Conservation (phyloP, 2,113 vertebrate genomes). For the Pampusana beccarii region DNA sequence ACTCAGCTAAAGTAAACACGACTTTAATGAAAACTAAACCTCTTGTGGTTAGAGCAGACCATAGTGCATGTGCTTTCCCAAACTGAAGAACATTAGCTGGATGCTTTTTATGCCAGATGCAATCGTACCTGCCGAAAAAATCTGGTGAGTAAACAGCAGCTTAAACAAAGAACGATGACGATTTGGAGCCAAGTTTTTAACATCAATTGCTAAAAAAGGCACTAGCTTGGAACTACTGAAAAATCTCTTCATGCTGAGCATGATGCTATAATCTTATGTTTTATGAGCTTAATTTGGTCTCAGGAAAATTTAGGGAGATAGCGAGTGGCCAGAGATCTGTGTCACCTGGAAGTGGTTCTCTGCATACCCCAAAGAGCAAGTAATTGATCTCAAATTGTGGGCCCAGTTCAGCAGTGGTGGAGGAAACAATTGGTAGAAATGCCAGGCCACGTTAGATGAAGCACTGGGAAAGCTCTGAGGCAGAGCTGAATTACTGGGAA, state of each 20-base stretch:
- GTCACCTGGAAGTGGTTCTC: neutral
- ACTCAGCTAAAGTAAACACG: neutral
- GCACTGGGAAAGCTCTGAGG: neutral
- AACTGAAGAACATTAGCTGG: neutral
- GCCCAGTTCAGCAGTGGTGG: neutral
- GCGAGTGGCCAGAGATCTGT: neutral
- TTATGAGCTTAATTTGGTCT: neutral
- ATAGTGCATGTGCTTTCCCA: neutral
- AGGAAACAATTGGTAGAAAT: neutral
- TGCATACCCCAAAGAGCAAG: neutral
- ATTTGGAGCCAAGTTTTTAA: neutral
- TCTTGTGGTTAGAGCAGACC: neutral
- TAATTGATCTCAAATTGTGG: neutral
- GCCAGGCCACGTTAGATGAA: neutral
- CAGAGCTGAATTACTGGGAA: neutral
- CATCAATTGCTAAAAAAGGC: neutral
- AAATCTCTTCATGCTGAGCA: neutral
- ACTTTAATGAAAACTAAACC: neutral
- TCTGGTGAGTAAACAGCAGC: neutral
- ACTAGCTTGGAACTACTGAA: neutral
- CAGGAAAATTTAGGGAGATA: neutral
- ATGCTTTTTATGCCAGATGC: slow-evolving; percentile 10
- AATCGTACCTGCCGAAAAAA: neutral
- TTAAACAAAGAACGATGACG: neutral
- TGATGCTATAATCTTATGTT: neutral